Percentiles rank a stretch among this genome's conserved stretches.
phyloP scores from a whole-genome alignment of 2,113 vertebrate genomes.

The Cavia porcellus region DNA sequence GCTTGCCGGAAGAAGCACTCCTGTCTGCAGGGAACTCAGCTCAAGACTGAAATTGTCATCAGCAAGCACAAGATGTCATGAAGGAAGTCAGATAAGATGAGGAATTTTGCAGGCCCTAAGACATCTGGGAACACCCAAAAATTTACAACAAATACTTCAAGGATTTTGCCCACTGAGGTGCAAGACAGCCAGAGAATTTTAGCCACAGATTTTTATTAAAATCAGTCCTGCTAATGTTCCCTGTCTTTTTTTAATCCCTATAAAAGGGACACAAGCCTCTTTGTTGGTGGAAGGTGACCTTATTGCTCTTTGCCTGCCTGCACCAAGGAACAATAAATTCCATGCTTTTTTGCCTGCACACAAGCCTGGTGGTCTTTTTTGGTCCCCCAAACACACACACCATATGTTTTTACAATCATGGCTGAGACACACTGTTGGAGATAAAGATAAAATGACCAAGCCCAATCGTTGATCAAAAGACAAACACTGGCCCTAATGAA shows the following conservation, averaged over 20 bases:
- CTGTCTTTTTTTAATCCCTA: not conserved
- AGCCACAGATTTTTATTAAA: not conserved
- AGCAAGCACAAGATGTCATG: not conserved
- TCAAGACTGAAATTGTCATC: not conserved
- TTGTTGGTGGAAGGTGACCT: not conserved
- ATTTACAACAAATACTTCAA: not conserved
- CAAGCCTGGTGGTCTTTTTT: not conserved
- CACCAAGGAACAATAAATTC: not conserved
- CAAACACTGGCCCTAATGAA: not conserved
- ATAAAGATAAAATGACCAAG: not conserved
- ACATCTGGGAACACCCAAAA: not conserved
- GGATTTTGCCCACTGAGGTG: not conserved
- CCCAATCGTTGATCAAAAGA: not conserved
- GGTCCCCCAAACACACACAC: not conserved
- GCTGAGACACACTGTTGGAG: not conserved
- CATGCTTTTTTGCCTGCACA: not conserved
- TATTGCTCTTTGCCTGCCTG: not conserved
- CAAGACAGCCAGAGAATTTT: not conserved
- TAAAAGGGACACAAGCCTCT: not conserved
- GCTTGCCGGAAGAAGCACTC: not conserved
- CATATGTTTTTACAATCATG: not conserved
- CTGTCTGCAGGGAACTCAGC: not conserved
- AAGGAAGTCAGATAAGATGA: not conserved
- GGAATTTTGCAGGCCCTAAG: not conserved
- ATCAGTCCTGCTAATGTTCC: not conserved